phyloP scores from a whole-genome alignment of 2,888 invertebrate species.

The Kuschelorhynchus macadamiae region DNA sequence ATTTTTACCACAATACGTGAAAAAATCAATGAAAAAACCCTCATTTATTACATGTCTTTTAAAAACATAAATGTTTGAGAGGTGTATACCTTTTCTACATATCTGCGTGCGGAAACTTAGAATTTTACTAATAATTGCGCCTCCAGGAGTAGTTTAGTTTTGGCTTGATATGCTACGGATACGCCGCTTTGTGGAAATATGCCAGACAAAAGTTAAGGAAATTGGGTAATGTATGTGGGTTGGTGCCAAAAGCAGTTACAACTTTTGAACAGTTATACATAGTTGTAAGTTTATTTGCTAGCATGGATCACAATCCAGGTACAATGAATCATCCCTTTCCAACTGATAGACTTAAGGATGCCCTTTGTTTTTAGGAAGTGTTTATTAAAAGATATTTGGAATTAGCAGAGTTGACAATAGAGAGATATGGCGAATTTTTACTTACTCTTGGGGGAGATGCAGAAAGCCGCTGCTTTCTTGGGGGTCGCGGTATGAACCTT shows the following conservation, averaged over 20 bases:
- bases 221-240: constrained; percentile 90
- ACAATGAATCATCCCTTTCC: constrained; percentile 73
- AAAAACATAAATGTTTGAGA: too few relatives aligned
- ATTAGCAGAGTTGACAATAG: constrained; percentile 94
- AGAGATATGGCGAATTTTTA: constrained; percentile 94
- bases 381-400: constrained; percentile 94
- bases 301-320: constrained; percentile 84
- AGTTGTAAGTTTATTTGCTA: constrained; percentile 91
- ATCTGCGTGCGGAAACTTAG: too few relatives aligned
- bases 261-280: constrained; percentile 91
- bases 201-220: constrained; percentile 88
- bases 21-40: too few relatives aligned
- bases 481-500: constrained; percentile 89
- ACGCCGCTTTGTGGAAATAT: too few relatives aligned
- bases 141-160: too few relatives aligned
- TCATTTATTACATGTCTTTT: too few relatives aligned
- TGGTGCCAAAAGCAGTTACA: constrained; percentile 86
- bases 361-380: constrained; percentile 88
- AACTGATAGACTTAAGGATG: constrained; percentile 89
- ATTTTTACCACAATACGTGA: too few relatives aligned
- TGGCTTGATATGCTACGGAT: too few relatives aligned
- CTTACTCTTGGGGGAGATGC: constrained; percentile 85
- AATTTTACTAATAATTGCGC: too few relatives aligned
- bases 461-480: constrained; percentile 91
- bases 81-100: too few relatives aligned